Base-by-base conservation (phyloP, 2,888 invertebrate species). In the Creontiades dilutus region DNA sequence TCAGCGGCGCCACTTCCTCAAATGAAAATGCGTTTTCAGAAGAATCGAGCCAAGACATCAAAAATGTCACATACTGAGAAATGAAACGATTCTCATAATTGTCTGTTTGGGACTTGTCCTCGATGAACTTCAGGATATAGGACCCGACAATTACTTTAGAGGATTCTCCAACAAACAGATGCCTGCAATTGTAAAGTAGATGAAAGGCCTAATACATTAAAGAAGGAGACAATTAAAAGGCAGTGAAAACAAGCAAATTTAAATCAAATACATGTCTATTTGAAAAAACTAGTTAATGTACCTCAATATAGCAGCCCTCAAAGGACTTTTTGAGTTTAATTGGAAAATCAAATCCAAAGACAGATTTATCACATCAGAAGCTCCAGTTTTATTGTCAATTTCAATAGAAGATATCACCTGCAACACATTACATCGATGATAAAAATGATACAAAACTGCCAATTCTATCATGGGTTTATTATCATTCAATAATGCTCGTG, bases 241-340 rank as follows among this genome's bases (percentile, higher is more conserved):
- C 37, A 37, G 37, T 37, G 7, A 37, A 4, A 37, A 7, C 37
- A 7, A 37, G 37, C 37, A 37, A 37, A 37, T 37, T 37, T 37
- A 52, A 52, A 52, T 52, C 52, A 2, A 52, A 52, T 14, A 12
- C 16, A 52, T 12, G n/a, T n/a, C n/a, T n/a, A n/a, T n/a, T n/a
- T n/a, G n/a, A 16, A 57, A 4, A 16, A n/a, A 46, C 4, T 7
- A 78, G 1, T 0, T 13, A 28, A 19, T 19, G 5, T 23, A 86
- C 86, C 68, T 86, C 23, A 86, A 16, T 5, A 86, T 86, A 14
- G 86, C 76, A 19, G 75, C 68, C 46, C 76, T 68, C 76, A 86
- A 47, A 75, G 86, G 86, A 47, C 75, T 75, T 75, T 75, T 86
- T 3, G 48, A 16, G 19, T 86, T 86, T 75, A 86, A n/a, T 14